Base-by-base conservation (phyloP, 2,888 invertebrate species). In the Ophioninae sp. region DNA sequence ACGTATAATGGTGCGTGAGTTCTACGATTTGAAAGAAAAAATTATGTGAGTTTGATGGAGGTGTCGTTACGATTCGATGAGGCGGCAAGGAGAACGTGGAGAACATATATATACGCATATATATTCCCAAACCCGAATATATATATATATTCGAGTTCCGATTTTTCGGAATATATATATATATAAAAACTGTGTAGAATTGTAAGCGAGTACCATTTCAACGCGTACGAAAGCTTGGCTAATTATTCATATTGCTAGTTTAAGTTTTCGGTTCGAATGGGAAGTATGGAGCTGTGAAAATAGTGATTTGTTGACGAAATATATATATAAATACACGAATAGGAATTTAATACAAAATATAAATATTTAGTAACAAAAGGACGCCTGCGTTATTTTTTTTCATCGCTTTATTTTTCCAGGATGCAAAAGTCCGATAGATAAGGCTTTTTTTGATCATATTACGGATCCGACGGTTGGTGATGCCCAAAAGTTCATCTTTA, bases 261-360 rank as follows among this genome's bases (percentile, higher is more conserved):
- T 84, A 85, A 88, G 87, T 88, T 89, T 89, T 87, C 79, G 87
- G 87, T 89, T 90, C 86, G 85, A 88, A 89, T 87, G 89, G 87
- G 89, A 89, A 86, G 86, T 90, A 90, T 88, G 88, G 90, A 90
- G 91, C 92, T 92, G 91, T 91, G 91, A 91, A 78, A 74, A 90
- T 91, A 91, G 90, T 90, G 89, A 91, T 90, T 91, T 90, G 91
- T 90, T 88, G 89, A 90, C 86, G 87, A 90, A 88, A 51, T 51
- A 51, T 51, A 51, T 51, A 89, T 87, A 90, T 87, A 88, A 86
- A 86, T 87, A 87, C 87, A 87, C 88, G 89, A 85, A 88, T 91
- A 90, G 89, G 83, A 87, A 90, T 90, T 90, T 88, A 90, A 90
- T 91, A 90, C 89, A 75, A 89, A 83, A 90, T 89, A 90, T 89